Conservation (phyloP, 2,888 invertebrate genomes). For the Furcula furcula region DNA sequence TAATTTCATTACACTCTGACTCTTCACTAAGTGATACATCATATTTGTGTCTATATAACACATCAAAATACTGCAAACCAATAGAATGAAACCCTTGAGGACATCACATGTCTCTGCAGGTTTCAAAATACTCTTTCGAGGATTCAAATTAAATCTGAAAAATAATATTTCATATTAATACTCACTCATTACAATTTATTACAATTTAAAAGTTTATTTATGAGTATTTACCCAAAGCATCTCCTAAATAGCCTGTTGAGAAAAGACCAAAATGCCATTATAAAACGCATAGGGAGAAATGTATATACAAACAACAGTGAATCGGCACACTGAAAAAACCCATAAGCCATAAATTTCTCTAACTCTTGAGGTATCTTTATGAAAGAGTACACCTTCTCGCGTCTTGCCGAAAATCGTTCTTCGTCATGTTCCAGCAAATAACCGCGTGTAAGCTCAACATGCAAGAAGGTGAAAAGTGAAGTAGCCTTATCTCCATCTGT, state of each 20-base stretch:
- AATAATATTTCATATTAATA: not conserved
- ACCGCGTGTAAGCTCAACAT: slow-evolving; percentile 94
- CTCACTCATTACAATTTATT: not conserved
- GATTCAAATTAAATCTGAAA: slow-evolving; percentile 61
- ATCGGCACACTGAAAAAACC: slow-evolving; percentile 97
- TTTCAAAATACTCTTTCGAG: slow-evolving; percentile 83
- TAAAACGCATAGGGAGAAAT: slow-evolving; percentile 95
- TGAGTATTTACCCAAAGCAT: slow-evolving; percentile 85
- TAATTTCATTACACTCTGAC: slow-evolving; percentile 99
- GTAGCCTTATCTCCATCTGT: slow-evolving; percentile 65
- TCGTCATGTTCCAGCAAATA: slow-evolving; percentile 98
- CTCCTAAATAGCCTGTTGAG: slow-evolving; percentile 87
- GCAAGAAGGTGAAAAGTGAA: slow-evolving; percentile 86
- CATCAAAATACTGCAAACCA: slow-evolving; percentile 91
- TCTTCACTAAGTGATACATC: slow-evolving; percentile 98
- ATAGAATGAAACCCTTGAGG: slow-evolving; percentile 93
- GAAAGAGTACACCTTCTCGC: slow-evolving; percentile 98
- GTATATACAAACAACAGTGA: slow-evolving; percentile 99
- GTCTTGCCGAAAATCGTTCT: slow-evolving; percentile 94
- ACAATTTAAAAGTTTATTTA: not conserved
- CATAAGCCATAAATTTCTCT: slow-evolving; percentile 96
- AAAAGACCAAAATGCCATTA: slow-evolving; percentile 92
- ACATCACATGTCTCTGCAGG: slow-evolving; percentile 98
- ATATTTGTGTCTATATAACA: slow-evolving; percentile 98
- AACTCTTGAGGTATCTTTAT: slow-evolving; percentile 96